Evolutionary conservation across 2,888 invertebrate species (phyloP), one percentile per base, ranked within the genome.

Genomic region (Nephrotoma flavescens): DNA sequence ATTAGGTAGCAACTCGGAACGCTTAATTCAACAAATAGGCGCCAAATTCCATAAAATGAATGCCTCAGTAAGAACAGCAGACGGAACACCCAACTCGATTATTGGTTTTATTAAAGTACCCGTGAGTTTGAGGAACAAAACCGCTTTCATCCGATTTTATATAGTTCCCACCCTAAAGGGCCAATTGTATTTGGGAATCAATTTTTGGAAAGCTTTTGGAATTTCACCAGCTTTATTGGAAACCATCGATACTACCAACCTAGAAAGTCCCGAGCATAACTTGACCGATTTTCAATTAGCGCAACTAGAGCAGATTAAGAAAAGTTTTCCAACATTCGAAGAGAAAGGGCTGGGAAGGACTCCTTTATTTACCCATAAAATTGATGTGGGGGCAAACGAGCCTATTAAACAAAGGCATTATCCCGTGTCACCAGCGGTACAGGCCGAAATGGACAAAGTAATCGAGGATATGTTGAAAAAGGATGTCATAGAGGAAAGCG

Each of bases 381-480:
- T 88, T 11, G 88, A 88, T 86, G 85, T 88, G 87, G 87, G 88
- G 7, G 87, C 87, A 12, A 86, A 87, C 6, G 41, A 42, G 5
- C 88, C 88, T 2, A 86, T 88, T 19, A 88, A 88, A 57, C 87
- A 88, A 45, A 86, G 88, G 0, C 87, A 88, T 83, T 89, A 88
- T 86, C 88, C 88, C 0, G 87, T 89, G 5, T 88, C 88, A 4
- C 88, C 88, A 7, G 87, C 87, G 3, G 86, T 88, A 7, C 88
- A 89, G 57, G 87, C 87, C 12, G 42, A 88, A 11, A 15, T 88
- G 6, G 88, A 88, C 71, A 87, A 87, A 6, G 89, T 90, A 87
- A 88, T 90, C 0, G 89, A 90, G 42, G 85, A 89, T 2, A 90
- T 90, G 90, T 19, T 90, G 0, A 85, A 44, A 4, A 85, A 88